Conservation (phyloP, 2,888 invertebrate species). For the Chydorus sphaericus region DNA sequence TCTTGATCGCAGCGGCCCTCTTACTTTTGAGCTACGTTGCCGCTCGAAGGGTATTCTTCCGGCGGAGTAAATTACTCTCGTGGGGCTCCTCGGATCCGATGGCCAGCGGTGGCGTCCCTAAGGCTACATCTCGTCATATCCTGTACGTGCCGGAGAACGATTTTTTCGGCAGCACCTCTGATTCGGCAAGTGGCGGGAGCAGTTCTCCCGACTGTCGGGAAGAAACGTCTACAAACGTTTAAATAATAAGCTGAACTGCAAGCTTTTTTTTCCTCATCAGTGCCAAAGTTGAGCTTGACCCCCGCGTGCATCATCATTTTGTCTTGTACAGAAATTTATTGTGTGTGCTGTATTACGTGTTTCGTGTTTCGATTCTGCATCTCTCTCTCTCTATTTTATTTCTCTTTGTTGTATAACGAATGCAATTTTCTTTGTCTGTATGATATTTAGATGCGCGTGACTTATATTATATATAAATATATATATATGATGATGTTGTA, state of each 20-base stretch:
- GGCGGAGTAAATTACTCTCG: background rate
- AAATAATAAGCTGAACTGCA: background rate
- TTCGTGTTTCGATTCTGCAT: no score
- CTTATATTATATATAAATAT: no score
- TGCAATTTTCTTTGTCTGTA: no score
- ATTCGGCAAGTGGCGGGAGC: background rate
- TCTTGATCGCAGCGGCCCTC: constrained; percentile 5
- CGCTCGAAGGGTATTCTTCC: constrained; percentile 14
- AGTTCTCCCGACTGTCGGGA: background rate
- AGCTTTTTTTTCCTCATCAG: background rate
- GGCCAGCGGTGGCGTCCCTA: background rate
- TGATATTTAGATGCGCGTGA: no score
- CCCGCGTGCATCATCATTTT: no score
- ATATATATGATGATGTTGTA: no score
- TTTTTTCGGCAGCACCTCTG: background rate
- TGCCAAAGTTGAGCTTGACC: constrained; percentile 11
- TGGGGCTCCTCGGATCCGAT: background rate
- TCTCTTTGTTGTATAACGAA: no score
- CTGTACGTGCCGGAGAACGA: constrained; percentile 6
- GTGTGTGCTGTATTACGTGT: no score
- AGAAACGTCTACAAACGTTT: constrained; percentile 6
- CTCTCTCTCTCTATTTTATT: no score
- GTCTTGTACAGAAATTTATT: no score
- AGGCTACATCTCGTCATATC: constrained; percentile 3
- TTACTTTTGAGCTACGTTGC: constrained; percentile 6